Conservation (phyloP, 2,888 invertebrate genomes). For the Lithosia quadra region DNA sequence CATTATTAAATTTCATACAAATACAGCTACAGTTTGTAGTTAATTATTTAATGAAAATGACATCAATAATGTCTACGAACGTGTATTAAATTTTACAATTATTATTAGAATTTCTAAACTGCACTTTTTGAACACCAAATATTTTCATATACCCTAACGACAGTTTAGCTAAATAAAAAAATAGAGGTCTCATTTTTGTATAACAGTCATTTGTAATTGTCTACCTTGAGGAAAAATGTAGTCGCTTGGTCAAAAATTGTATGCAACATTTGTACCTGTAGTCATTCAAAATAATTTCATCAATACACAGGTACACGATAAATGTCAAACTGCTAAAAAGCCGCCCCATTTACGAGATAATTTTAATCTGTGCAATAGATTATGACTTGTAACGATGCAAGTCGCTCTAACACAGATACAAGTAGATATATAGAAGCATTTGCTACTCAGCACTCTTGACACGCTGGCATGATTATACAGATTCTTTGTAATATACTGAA, state of each 20-base stretch:
- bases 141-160: constrained; percentile 77
- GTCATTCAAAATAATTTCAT: constrained; percentile 26
- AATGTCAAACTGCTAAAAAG: constrained; percentile 23
- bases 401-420: constrained; percentile 3
- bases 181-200: constrained; percentile 80
- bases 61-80: constrained; percentile 67
- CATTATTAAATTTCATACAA: constrained; percentile 42
- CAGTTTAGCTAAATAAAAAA: constrained; percentile 85
- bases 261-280: constrained; percentile 55
- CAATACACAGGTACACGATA: constrained; percentile 10
- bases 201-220: constrained; percentile 77
- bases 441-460: constrained; percentile 12
- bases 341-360: not conserved
- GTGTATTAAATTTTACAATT: constrained; percentile 65
- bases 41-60: constrained; percentile 57
- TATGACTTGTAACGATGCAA: constrained; percentile 12
- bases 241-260: constrained; percentile 75
- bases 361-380: constrained; percentile 15
- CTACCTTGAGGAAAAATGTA: constrained; percentile 75
- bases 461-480: constrained; percentile 18
- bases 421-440: constrained; percentile 13
- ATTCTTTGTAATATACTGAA: constrained; percentile 7
- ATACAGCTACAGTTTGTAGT: constrained; percentile 48
- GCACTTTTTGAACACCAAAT: constrained; percentile 82
- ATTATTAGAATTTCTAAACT: constrained; percentile 71